phyloP scores from a whole-genome alignment of 2,113 vertebrate genomes.

The mouse (Mus musculus) region DNA sequence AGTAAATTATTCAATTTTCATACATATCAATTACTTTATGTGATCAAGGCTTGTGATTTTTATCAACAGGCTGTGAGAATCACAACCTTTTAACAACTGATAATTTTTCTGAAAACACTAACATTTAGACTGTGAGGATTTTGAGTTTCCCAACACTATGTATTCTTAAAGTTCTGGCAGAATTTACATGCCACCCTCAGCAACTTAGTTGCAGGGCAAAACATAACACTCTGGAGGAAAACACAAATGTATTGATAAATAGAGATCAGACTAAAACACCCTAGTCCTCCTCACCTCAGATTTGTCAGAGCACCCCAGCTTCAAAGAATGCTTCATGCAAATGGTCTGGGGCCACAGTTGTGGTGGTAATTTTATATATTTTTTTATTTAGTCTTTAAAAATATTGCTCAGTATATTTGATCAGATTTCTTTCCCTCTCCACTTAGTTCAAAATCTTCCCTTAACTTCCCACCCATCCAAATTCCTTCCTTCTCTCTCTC shows the following conservation, averaged over 20 bases:
- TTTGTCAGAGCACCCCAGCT: neutral
- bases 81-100: slow-evolving; percentile 16
- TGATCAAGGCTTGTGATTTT: slow-evolving; percentile 61
- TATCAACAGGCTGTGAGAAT: neutral
- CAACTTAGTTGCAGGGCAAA: neutral
- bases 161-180: neutral
- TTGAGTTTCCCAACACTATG: slow-evolving; percentile 28
- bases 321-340: neutral
- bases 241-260: neutral
- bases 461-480: neutral
- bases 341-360: neutral
- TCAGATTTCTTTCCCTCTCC: neutral
- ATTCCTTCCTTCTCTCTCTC: neutral
- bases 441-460: neutral
- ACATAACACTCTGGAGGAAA: neutral
- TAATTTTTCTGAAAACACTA: slow-evolving; percentile 47
- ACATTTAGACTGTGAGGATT: slow-evolving; percentile 1
- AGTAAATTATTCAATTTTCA: slow-evolving; percentile 60
- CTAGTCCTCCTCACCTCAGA: neutral
- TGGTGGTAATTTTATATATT: neutral
- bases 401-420: neutral
- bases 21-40: slow-evolving; percentile 40
- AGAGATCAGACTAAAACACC: neutral
- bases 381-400: neutral
- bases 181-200: neutral